Evolutionary conservation across 2,888 invertebrate species (phyloP).

Genomic region (Phaedon cochleariae): DNA sequence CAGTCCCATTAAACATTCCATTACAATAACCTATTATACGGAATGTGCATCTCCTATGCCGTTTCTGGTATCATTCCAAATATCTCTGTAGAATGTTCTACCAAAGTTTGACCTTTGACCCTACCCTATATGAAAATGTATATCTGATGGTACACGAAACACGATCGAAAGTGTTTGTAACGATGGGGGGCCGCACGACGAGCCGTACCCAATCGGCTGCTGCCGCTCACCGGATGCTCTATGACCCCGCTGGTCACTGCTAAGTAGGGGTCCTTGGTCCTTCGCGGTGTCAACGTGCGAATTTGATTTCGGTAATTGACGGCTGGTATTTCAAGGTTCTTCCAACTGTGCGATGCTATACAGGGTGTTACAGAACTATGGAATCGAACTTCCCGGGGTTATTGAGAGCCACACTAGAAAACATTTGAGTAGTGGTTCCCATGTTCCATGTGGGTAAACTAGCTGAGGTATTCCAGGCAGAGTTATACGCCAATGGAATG

Average conservation of each 20-base stretch:
- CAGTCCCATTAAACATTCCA: no score
- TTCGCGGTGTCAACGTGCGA: slow-evolving; percentile 20
- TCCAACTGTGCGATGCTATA: no score
- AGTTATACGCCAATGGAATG: no score
- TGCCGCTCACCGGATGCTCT: slow-evolving; percentile 47
- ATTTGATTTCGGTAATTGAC: slow-evolving; percentile 23
- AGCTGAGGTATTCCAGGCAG: no score
- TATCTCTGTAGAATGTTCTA: background rate
- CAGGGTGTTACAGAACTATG: no score
- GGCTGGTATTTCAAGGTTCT: slow-evolving; percentile 7
- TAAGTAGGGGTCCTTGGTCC: slow-evolving; percentile 15
- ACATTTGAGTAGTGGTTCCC: no score
- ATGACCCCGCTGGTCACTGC: slow-evolving; percentile 15
- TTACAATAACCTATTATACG: no score
- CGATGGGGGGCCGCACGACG: slow-evolving; percentile 53
- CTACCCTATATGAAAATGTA: slow-evolving; percentile 29
- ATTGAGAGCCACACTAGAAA: no score
- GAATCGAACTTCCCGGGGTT: no score
- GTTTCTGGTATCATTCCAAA: background rate
- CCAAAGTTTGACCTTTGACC: background rate
- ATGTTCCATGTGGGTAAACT: no score
- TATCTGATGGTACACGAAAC: slow-evolving; percentile 40
- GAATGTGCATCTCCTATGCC: background rate
- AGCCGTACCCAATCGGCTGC: slow-evolving; percentile 50
- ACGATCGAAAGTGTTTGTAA: slow-evolving; percentile 52